Evolutionary conservation across 2,888 invertebrate species (phyloP), one percentile per base, ranked within the genome.

Genomic region (Loripinus fragilis): DNA sequence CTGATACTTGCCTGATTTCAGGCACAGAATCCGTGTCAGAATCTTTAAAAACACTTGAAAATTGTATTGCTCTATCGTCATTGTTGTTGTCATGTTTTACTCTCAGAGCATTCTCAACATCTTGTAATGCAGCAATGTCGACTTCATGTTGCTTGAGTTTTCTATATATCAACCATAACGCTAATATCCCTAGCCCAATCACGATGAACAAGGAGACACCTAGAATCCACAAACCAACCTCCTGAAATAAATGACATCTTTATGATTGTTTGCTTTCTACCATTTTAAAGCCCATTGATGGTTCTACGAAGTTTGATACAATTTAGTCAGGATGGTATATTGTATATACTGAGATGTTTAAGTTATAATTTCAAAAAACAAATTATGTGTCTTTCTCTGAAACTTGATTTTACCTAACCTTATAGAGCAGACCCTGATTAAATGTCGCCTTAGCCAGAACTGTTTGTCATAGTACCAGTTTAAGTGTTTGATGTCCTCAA

Each of bases 101-200:
- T 60, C 60, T 25, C 30, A 38, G 5, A 28, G 52, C 23, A 8
- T 60, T 45, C n/a, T 48, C 48, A 23, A n/a, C 20, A 12, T 83
- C 74, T 33, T 69, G 69, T n/a, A 73, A 42, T 1, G n/a, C 28
- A 20, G 33, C 42, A 33, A 82, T 78, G n/a, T 78, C 76, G 10
- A 66, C 35, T 15, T 76, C 74, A 35, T 80, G 78, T 48, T 71
- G 73, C 30, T 69, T 71, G 2, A 85, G 74, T 70, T 80, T 80
- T 50, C 48, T 52, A 3, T 73, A 42, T 0, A 80, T 48, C 38
- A 68, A 72, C 23, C 52, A 52, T n/a, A 77, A 42, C 0, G 60
- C 35, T 5, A 80, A 17, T 15, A 50, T 28, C 0, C 77, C 70
- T 10, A 73, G 30, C 20, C 75, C 30, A 17, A 78, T 73, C 10